Conservation (phyloP, 2,797 vertebrate genomes). For the Hippoglossus hippoglossus region DNA sequence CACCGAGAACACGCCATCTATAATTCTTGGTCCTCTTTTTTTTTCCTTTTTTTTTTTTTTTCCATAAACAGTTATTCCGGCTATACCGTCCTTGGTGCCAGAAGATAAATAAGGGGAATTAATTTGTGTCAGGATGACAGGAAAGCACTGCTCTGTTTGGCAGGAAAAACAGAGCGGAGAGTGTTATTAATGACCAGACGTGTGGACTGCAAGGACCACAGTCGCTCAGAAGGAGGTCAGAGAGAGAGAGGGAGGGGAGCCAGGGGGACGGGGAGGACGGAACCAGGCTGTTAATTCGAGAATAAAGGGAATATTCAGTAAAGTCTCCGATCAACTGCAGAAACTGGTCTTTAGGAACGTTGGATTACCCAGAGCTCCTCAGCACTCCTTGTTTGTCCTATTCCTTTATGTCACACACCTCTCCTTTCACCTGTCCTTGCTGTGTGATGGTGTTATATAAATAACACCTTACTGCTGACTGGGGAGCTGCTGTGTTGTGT, state of each 20-base stretch:
- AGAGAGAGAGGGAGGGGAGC: conserved; percentile 61
- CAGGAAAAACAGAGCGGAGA: conserved; percentile 74
- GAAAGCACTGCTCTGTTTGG: conserved; percentile 77
- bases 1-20: conserved; percentile 71
- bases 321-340: conserved; percentile 55
- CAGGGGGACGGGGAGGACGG: conserved; percentile 30
- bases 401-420: conserved; percentile 49
- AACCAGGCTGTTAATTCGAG: conserved; percentile 44
- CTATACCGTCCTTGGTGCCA: conserved; percentile 75
- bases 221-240: conserved; percentile 77
- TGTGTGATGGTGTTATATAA: conserved; percentile 46
- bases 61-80: conserved; percentile 80
- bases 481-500: conserved; percentile 27
- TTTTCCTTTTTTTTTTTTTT: conserved; percentile 36
- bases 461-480: conserved; percentile 48
- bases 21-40: conserved; percentile 75
- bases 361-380: conserved; percentile 42
- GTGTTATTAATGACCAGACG: conserved; percentile 78
- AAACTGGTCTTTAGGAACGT: conserved; percentile 38
- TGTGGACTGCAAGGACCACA: conserved; percentile 76
- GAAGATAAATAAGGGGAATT: conserved; percentile 86
- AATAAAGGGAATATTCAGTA: conserved; percentile 62
- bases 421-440: conserved; percentile 27
- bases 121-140: conserved; percentile 83
- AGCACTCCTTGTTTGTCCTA: conserved; percentile 27